Evolutionary conservation across 2,797 vertebrate genomes (phyloP).

Genomic region (Thripadectes ignobilis): DNA sequence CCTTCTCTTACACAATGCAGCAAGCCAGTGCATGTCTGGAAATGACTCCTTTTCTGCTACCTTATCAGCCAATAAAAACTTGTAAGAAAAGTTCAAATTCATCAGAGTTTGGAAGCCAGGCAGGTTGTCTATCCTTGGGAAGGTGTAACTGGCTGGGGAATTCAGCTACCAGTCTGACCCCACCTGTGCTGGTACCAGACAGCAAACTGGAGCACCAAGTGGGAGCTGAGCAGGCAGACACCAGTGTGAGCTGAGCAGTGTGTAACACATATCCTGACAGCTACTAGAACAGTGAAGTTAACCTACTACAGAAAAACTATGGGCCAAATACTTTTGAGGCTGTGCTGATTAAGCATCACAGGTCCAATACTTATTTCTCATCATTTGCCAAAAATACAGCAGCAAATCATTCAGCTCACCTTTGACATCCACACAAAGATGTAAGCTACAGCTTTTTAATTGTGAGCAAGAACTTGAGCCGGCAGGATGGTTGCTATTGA

Average conservation of each 20-base stretch:
- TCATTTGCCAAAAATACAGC: not conserved
- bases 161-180: not conserved
- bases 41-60: not conserved
- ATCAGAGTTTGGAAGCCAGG: not conserved
- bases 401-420: not conserved
- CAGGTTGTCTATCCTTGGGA: not conserved
- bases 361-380: not conserved
- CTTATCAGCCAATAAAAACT: not conserved
- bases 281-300: not conserved
- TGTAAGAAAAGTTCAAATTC: not conserved
- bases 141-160: not conserved
- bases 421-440: not conserved
- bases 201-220: not conserved
- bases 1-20: not conserved
- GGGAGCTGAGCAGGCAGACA: not conserved
- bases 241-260: not conserved
- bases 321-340: not conserved
- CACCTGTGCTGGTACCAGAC: fast-evolving
- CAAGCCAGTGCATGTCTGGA: not conserved
- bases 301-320: not conserved
- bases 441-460: not conserved
- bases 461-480: not conserved
- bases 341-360: not conserved
- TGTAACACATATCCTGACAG: not conserved
- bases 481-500: not conserved